These are phyloP conservation scores for Andrena minutula DNA, from an alignment of 2,888 invertebrate genomes.

Conservation along the genomic window DNA sequence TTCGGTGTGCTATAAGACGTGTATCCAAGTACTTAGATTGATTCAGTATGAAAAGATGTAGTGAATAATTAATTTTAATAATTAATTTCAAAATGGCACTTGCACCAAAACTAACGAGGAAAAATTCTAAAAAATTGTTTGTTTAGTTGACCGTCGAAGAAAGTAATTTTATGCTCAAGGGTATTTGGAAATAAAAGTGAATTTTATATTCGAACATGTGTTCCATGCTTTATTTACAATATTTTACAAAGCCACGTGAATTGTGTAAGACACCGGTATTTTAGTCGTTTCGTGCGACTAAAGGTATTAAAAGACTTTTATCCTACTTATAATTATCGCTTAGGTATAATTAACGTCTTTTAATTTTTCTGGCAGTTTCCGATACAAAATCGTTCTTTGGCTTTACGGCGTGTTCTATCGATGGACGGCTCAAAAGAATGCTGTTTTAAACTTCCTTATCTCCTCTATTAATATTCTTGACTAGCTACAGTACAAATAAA, in stretches of 20 bases:
- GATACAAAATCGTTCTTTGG: conserved; percentile 38
- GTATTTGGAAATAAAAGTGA: neutral
- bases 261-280: neutral
- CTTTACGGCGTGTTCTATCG: neutral
- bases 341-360: neutral
- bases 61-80: no score
- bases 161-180: no score
- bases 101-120: no score
- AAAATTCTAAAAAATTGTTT: no score
- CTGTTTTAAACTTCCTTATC: neutral
- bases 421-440: conserved; percentile 28
- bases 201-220: neutral
- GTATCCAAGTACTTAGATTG: no score
- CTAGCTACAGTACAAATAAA: conserved; percentile 34
- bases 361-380: neutral
- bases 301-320: neutral
- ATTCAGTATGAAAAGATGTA: no score
- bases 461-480: conserved; percentile 16
- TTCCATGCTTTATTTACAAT: conserved; percentile 70
- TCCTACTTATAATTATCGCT: conserved; percentile 3
- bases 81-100: no score
- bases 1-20: neutral
- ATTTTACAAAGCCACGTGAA: conserved; percentile 53
- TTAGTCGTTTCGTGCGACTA: neutral
- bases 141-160: no score